Percentiles rank a stretch among this genome's conserved stretches.
phyloP scores from a whole-genome alignment of 2,113 vertebrate genomes.

The Gallinago undulata region DNA sequence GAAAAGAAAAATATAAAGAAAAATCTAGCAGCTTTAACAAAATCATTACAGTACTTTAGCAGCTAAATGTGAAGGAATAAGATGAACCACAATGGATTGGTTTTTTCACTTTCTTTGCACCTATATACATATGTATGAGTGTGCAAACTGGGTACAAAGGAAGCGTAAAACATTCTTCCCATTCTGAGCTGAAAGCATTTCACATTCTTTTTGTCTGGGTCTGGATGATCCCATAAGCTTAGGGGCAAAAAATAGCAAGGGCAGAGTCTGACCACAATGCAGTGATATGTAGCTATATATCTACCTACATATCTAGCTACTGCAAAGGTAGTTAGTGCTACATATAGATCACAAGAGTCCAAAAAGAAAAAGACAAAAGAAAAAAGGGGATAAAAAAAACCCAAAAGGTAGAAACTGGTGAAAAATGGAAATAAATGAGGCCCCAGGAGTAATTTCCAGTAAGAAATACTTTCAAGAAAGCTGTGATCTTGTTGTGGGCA shows the following conservation, averaged over 20 bases:
- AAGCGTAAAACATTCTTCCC: neutral
- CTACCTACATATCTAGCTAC: no score
- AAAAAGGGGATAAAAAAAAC: neutral
- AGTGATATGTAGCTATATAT: neutral
- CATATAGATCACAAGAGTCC: fast-evolving
- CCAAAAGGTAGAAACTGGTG: neutral
- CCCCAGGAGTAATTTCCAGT: neutral
- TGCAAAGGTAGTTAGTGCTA: neutral
- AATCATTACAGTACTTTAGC: neutral
- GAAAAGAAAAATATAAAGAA: neutral
- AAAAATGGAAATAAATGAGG: neutral
- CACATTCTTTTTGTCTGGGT: neutral
- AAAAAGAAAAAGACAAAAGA: neutral
- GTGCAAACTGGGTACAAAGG: neutral
- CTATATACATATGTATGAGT: neutral
- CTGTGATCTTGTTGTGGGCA: neutral
- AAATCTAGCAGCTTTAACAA: neutral
- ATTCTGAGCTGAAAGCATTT: neutral
- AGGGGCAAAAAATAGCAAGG: neutral
- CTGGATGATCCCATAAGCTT: neutral
- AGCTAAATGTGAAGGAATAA: neutral
- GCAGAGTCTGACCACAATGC: neutral
- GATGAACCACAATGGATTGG: neutral
- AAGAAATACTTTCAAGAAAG: neutral
- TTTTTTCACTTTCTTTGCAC: neutral